Base-by-base conservation (phyloP, 2,888 invertebrate genomes). In the Pachycephus smyrnensis region DNA sequence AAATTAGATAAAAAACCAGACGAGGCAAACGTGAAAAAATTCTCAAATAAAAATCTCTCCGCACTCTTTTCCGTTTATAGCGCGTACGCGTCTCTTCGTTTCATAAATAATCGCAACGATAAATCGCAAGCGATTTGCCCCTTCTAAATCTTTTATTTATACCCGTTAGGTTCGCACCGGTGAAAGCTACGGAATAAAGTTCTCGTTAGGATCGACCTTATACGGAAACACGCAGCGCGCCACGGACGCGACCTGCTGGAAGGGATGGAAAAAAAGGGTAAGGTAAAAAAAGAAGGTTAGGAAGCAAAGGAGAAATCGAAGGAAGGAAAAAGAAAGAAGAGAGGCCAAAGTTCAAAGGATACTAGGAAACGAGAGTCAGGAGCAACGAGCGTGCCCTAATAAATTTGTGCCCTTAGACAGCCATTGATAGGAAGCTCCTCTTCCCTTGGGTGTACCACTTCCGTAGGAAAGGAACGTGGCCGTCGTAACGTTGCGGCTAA, bases 361-460 rank as follows among this genome's bases (percentile, higher is more conserved):
- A 55, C 55, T 23, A 23, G 55, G 23, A 55, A 55, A 23, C 23
- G 55, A 23, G 23, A 55, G 55, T 23, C 55, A 23, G 55, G 55
- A 23, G 55, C 55, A 55, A 73, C 35, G 73, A 55, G 55, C 55
- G 55, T 55, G 55, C 55, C 69, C 32, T 69, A 75, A 85, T 85
- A 83, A 85, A 82, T 85, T 85, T 81, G 85, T 81, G 80, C 80
- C 82, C 81, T 78, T 79, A 75, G 81, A 76, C 78, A 76, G 75
- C 77, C 82, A 84, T 85, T 83, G 85, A 84, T 81, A 83, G 76
- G 78, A 79, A 78, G 75, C 75, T 55, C 55, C 78, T 32, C 71
- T 30, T 30, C n/a, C 69, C 69, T 33, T 75, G 69, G 76, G 69
- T 75, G 73, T 81, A 77, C 76, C 33, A 71, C 30, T 71, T 71